Evolutionary conservation across 2,113 vertebrate species (phyloP).

Genomic region (Leptodactylus fuscus): DNA sequence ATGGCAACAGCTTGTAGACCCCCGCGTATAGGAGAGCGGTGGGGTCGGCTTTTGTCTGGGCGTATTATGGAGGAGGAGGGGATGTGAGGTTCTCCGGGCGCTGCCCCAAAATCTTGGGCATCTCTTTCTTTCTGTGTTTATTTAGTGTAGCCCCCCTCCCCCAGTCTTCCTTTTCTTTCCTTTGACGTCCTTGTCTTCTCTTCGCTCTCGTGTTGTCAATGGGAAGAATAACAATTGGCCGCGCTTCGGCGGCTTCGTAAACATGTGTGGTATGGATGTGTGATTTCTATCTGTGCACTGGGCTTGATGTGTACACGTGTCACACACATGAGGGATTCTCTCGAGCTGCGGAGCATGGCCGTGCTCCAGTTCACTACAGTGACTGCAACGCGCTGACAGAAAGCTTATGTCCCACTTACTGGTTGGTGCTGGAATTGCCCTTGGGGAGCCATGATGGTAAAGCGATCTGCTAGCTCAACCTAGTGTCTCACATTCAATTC

Average conservation of each 20-base stretch:
- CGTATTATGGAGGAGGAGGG: slow-evolving; percentile 8
- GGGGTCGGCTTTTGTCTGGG: slow-evolving; percentile 38
- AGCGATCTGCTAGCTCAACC: slow-evolving; percentile 14
- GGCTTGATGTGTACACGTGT: neutral
- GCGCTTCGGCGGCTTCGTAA: neutral
- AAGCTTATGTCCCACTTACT: slow-evolving; percentile 27
- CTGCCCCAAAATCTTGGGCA: slow-evolving; percentile 15
- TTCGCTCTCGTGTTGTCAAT: neutral
- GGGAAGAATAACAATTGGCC: neutral
- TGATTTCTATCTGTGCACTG: neutral
- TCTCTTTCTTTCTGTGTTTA: neutral
- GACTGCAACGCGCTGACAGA: neutral
- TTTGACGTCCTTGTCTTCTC: neutral
- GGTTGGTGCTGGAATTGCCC: slow-evolving; percentile 10
- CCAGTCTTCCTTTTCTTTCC: neutral
- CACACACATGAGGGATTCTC: slow-evolving; percentile 1
- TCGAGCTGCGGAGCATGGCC: neutral
- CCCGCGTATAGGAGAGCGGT: slow-evolving; percentile 26
- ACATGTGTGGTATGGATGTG: neutral
- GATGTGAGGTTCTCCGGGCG: neutral
- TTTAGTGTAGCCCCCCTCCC: neutral
- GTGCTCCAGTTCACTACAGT: neutral
- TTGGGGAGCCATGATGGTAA: slow-evolving; percentile 14
- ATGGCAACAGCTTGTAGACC: slow-evolving; percentile 37
- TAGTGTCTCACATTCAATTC: slow-evolving; percentile 8